Evolutionary conservation across 2,113 vertebrate species (phyloP).

Genomic region (Carassius carassius): DNA sequence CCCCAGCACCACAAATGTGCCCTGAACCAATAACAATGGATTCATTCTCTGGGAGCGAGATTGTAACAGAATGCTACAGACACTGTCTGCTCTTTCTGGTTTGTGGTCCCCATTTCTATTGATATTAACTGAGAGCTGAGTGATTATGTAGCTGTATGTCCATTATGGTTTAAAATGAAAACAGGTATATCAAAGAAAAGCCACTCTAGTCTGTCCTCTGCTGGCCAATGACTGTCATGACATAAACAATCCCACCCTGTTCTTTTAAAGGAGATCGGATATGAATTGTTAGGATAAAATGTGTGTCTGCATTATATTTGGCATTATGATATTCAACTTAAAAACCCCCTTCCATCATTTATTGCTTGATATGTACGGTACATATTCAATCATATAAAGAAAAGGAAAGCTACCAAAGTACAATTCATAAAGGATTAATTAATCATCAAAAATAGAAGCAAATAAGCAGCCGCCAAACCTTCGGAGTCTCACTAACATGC

Average conservation of each 20-base stretch:
- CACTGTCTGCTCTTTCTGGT: slow-evolving; percentile 1
- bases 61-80: neutral
- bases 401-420: neutral
- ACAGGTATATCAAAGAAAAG: neutral
- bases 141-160: slow-evolving; percentile 17
- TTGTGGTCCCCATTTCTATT: neutral
- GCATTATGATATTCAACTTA: neutral
- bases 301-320: neutral
- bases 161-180: slow-evolving; percentile 21
- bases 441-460: neutral
- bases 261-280: neutral
- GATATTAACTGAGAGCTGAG: neutral
- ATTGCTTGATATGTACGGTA: neutral
- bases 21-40: slow-evolving; percentile 16
- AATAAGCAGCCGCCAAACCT: neutral
- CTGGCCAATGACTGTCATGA: slow-evolving; percentile 36
- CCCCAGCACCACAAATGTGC: slow-evolving; percentile 6
- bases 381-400: neutral
- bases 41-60: neutral
- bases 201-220: slow-evolving; percentile 42
- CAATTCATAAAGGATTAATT: neutral
- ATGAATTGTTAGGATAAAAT: neutral
- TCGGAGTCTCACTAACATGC: neutral
- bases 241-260: slow-evolving; percentile 38
- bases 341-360: neutral